Evolutionary conservation across 2,113 vertebrate genomes (phyloP).

Genomic region (Phrynosoma platyrhinos): DNA sequence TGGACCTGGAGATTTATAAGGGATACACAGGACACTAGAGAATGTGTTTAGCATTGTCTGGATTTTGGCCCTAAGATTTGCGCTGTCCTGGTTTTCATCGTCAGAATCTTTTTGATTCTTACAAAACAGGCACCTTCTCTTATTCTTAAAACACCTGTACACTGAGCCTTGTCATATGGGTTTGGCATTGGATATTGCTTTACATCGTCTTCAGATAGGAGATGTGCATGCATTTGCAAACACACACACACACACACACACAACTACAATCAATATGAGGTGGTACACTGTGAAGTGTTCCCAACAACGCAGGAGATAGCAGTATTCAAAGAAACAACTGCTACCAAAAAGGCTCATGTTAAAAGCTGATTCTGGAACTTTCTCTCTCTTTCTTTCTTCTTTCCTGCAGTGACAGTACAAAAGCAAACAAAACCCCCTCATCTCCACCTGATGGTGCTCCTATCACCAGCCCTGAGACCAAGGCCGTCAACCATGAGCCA

Average conservation of each 20-base stretch:
- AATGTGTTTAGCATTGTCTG: background rate
- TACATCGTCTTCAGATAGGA: background rate
- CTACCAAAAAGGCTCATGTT: slow-evolving; percentile 14
- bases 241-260: background rate
- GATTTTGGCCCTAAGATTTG: background rate
- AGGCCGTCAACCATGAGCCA: slow-evolving; percentile 87
- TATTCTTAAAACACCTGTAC: background rate
- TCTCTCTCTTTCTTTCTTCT: background rate
- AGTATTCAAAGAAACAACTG: background rate
- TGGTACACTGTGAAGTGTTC: background rate
- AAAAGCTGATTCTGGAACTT: slow-evolving; percentile 48
- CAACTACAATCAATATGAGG: background rate
- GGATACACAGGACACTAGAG: background rate
- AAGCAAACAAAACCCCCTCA: slow-evolving; percentile 82
- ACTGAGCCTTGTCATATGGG: background rate
- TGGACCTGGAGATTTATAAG: background rate
- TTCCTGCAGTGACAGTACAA: slow-evolving; percentile 77
- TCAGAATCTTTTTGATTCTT: background rate
- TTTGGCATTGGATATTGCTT: background rate
- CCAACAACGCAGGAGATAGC: background rate
- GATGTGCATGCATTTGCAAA: background rate
- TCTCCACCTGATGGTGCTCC: slow-evolving; percentile 81
- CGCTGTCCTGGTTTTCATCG: background rate
- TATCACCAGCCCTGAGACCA: slow-evolving; percentile 78
- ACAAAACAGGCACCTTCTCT: background rate